Evolutionary conservation across 2,888 invertebrate genomes (phyloP).

Genomic region (Byasa hedistus): DNA sequence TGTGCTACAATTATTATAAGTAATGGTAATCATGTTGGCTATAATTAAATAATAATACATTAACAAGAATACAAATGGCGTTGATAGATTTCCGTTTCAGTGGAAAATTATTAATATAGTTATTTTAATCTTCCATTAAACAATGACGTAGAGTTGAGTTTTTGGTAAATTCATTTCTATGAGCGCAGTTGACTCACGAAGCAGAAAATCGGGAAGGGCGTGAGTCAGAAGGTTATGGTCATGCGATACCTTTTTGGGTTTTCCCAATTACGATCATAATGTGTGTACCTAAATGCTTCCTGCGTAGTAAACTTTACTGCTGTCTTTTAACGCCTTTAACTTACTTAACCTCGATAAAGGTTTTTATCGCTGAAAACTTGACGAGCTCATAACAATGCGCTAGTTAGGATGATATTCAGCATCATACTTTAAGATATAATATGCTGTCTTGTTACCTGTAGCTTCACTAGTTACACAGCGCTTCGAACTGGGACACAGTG

Average conservation of each 20-base stretch:
- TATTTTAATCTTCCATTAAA: neutral
- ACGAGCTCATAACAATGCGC: no score
- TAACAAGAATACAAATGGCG: no score
- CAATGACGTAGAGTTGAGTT: slow-evolving; percentile 2
- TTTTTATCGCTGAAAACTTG: neutral
- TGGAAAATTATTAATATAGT: neutral
- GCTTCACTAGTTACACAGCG: no score
- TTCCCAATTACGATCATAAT: slow-evolving; percentile 27
- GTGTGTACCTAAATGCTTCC: slow-evolving; percentile 6
- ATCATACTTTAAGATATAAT: no score
- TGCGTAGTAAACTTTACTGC: neutral
- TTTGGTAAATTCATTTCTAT: slow-evolving; percentile 5
- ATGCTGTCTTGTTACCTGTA: no score
- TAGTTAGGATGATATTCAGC: no score
- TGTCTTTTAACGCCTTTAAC: neutral
- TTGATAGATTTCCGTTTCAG: no score
- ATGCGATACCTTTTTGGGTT: slow-evolving; percentile 21
- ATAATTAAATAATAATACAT: no score
- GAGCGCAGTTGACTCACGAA: slow-evolving; percentile 17
- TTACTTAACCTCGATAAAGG: neutral
- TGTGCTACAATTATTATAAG: no score
- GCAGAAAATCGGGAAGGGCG: slow-evolving; percentile 26
- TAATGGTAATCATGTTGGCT: no score
- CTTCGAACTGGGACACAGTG: no score
- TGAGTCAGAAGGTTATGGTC: slow-evolving; percentile 24